Conservation (phyloP, 2,888 invertebrate genomes). For the Drosophila mettleri region DNA sequence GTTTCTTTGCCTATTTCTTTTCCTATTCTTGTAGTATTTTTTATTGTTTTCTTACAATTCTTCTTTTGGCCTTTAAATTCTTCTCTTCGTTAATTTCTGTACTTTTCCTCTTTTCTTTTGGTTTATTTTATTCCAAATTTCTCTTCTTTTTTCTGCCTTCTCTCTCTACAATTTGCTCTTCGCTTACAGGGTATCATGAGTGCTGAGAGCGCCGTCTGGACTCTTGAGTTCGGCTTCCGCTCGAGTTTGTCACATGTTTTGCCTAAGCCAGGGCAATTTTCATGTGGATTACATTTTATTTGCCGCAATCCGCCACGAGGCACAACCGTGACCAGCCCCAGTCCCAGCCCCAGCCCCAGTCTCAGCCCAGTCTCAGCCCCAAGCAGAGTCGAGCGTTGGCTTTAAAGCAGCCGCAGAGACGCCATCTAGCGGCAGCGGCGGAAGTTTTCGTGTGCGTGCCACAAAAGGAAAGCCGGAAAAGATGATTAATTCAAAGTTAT, state of each 20-base stretch:
- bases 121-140: too few species aligned
- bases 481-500: conserved; percentile 85
- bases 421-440: conserved; percentile 45
- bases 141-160: too few species aligned
- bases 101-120: too few species aligned
- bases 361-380: too few species aligned
- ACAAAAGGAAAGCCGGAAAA: conserved; percentile 78
- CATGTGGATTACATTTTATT: conserved; percentile 79
- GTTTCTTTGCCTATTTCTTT: too few species aligned
- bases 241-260: conserved; percentile 65
- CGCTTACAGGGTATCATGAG: conserved; percentile 5
- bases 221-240: conserved; percentile 32
- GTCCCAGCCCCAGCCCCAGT: too few species aligned
- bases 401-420: conserved; percentile 19
- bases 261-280: conserved; percentile 78
- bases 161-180: neutral
- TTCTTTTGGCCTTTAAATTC: too few species aligned
- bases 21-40: too few species aligned
- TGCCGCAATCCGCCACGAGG: conserved; percentile 24
- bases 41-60: too few species aligned
- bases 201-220: too few species aligned
- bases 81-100: too few species aligned
- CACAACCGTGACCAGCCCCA: neutral
- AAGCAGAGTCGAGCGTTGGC: neutral
- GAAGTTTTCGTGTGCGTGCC: conserved; percentile 44